Evolutionary conservation across 2,113 vertebrate species (phyloP).

Genomic region (Hemiscyllium ocellatum): DNA sequence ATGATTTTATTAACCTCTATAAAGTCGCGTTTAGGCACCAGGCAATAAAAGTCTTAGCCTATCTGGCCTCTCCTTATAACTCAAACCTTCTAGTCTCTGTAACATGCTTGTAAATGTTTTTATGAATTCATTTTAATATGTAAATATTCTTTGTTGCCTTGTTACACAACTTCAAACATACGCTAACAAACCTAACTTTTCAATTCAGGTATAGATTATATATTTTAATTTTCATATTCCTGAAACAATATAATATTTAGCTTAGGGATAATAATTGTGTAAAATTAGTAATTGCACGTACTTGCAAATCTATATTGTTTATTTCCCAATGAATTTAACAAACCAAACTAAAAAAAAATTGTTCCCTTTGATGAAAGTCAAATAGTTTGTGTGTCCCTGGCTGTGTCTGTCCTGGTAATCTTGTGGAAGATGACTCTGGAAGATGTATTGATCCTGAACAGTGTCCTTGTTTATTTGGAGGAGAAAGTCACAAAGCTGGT

Average conservation of each 20-base stretch:
- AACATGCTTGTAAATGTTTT: too few species aligned
- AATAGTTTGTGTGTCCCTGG: constrained; percentile 48
- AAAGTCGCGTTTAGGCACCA: too few species aligned
- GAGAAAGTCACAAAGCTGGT: constrained; percentile 48
- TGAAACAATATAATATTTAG: neutral
- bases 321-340: neutral
- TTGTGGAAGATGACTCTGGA: constrained; percentile 50
- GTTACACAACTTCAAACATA: neutral
- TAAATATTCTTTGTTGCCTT: constrained; percentile 12
- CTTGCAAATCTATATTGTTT: neutral
- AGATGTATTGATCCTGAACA: constrained; percentile 47
- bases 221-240: neutral
- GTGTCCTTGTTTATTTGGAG: constrained; percentile 52
- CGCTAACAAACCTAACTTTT: neutral
- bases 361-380: constrained; percentile 43
- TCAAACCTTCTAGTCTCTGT: too few species aligned
- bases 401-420: constrained; percentile 51
- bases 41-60: too few species aligned
- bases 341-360: neutral
- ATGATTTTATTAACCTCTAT: too few species aligned
- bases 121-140: neutral
- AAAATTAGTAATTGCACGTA: neutral
- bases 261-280: neutral
- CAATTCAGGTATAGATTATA: neutral
- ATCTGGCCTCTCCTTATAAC: too few species aligned